Conservation (phyloP, 1,140 invertebrate genomes). For the Apis dorsata region DNA sequence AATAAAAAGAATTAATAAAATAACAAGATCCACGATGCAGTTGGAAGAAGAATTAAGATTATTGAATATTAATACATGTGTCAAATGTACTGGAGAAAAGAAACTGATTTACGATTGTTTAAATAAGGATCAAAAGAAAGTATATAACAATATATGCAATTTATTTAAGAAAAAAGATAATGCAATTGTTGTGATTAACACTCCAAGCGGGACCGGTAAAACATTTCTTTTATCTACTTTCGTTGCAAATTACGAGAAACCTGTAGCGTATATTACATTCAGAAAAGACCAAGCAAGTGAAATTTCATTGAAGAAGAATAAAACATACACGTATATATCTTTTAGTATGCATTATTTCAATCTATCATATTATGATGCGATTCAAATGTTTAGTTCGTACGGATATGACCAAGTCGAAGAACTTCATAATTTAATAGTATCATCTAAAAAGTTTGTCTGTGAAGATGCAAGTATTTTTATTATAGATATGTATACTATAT, state of each 20-base stretch:
- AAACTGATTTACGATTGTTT: neutral
- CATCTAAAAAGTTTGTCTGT: neutral
- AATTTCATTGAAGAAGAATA: neutral
- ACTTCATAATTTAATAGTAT: neutral
- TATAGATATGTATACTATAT: slow-evolving; percentile 20
- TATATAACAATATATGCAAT: neutral
- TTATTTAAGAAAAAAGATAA: fast-evolving
- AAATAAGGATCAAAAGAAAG: neutral
- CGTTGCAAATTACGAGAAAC: fast-evolving
- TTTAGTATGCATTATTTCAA: neutral
- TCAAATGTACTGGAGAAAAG: neutral
- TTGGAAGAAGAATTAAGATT: too few species aligned
- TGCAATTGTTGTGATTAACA: neutral
- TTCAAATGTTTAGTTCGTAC: neutral
- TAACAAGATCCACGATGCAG: neutral
- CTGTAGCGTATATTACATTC: neutral
- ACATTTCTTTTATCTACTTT: slow-evolving; percentile 5
- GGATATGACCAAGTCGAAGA: fast-evolving
- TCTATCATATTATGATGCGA: fast-evolving
- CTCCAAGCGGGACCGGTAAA: slow-evolving; percentile 16
- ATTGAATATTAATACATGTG: neutral
- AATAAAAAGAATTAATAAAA: neutral
- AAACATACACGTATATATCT: neutral
- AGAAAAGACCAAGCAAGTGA: slow-evolving; percentile 14
- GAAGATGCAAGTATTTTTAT: neutral